Conservation (phyloP, 2,888 invertebrate genomes). For the Siphonodentalium dalli region DNA sequence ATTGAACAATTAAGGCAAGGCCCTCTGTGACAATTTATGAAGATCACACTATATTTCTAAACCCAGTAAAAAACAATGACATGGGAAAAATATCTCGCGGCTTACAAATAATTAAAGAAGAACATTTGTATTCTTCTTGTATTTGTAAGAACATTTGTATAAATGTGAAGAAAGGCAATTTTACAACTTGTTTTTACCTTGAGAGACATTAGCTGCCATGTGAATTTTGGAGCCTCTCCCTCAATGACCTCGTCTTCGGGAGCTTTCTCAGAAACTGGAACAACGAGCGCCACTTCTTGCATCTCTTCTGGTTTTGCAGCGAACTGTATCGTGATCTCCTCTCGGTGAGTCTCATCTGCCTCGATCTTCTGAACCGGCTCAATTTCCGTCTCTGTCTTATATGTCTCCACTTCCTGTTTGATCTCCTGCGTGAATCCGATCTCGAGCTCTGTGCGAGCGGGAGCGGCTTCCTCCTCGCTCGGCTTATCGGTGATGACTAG, state of each 20-base stretch:
- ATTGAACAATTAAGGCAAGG: too few species aligned
- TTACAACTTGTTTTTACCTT: too few species aligned
- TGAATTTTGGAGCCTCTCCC: conserved; percentile 77
- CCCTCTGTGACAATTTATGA: too few species aligned
- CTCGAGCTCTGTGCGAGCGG: background rate
- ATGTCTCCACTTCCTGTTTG: conserved; percentile 13
- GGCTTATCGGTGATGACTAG: conserved; percentile 13
- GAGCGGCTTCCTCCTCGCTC: background rate
- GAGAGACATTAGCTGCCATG: conserved; percentile 75
- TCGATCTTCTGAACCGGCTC: conserved; percentile 8
- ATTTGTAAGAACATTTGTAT: too few species aligned
- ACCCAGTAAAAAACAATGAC: too few species aligned
- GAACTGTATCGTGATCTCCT: conserved; percentile 35
- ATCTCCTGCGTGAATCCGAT: too few species aligned
- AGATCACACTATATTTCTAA: too few species aligned
- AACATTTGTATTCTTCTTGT: too few species aligned
- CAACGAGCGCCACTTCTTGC: conserved; percentile 31
- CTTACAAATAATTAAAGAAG: too few species aligned
- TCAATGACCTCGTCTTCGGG: conserved; percentile 39
- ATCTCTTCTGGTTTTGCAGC: conserved; percentile 33
- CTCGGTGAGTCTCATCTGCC: conserved; percentile 25
- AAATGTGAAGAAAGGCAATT: too few species aligned
- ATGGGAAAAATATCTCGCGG: too few species aligned
- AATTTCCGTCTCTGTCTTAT: conserved; percentile 1
- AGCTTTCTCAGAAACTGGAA: conserved; percentile 30